phyloP scores from a whole-genome alignment of 2,113 vertebrate genomes.

The Prochilodus magdalenae region DNA sequence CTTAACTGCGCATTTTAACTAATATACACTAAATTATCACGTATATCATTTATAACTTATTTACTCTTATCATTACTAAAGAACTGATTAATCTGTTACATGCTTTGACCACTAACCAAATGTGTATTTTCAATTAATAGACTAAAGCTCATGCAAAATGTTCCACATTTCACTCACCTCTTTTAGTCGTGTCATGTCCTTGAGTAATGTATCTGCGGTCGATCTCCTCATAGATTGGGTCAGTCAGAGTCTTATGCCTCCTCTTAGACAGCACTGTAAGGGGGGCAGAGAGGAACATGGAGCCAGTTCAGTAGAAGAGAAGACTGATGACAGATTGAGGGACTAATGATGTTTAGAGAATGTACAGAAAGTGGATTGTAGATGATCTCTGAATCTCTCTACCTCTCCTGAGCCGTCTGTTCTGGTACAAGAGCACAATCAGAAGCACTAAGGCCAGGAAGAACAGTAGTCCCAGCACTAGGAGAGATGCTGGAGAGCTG shows the following conservation, averaged over 20 bases:
- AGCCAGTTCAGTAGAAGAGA: not conserved
- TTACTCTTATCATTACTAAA: not conserved
- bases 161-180: not conserved
- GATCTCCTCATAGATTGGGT: not conserved
- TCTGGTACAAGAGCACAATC: slow-evolving; percentile 15
- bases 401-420: slow-evolving; percentile 17
- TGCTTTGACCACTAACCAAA: not conserved
- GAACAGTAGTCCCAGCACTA: not conserved
- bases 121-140: not conserved
- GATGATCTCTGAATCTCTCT: slow-evolving; percentile 30
- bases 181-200: not conserved
- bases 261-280: not conserved
- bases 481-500: not conserved
- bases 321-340: slow-evolving; percentile 1
- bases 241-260: not conserved
- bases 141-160: not conserved
- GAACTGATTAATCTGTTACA: not conserved
- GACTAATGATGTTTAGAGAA: not conserved
- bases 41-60: too few relatives aligned
- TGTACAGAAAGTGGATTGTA: slow-evolving; percentile 11
- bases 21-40: too few relatives aligned
- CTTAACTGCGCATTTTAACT: too few relatives aligned
- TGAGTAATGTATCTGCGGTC: not conserved
- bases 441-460: slow-evolving; percentile 25
- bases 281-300: not conserved